phyloP scores from a whole-genome alignment of 2,797 vertebrate species.

The Alosa sapidissima region DNA sequence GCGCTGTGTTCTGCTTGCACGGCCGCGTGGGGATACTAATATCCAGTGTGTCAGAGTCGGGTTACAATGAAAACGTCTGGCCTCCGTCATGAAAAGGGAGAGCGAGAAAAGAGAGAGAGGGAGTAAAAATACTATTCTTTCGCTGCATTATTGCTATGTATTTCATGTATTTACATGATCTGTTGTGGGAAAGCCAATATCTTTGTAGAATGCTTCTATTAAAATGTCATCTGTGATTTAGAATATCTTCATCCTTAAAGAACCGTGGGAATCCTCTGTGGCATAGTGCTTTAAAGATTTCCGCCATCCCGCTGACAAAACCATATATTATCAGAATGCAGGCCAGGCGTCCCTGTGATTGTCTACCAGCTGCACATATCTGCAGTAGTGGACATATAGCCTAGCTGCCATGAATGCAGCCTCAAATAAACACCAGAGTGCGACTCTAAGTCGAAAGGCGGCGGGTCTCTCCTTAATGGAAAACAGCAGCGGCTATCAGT shows the following conservation, averaged over 20 bases:
- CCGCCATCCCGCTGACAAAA: conserved; percentile 8
- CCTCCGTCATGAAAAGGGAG: conserved; percentile 7
- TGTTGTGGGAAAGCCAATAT: conserved; percentile 19
- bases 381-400: neutral
- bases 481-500: conserved; percentile 24
- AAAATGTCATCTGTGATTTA: conserved; percentile 25
- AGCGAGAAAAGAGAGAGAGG: neutral
- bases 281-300: neutral
- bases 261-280: conserved; percentile 18
- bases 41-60: conserved; percentile 23
- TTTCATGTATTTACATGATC: conserved; percentile 25
- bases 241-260: conserved; percentile 27
- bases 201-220: conserved; percentile 22
- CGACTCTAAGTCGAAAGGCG: conserved; percentile 13
- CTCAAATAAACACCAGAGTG: conserved; percentile 13
- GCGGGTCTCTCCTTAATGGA: conserved; percentile 13
- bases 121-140: neutral
- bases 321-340: neutral
- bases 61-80: conserved; percentile 24
- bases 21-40: conserved; percentile 29
- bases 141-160: conserved; percentile 21
- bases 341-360: neutral
- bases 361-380: conserved; percentile 10
- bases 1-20: conserved; percentile 35
- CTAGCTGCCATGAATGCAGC: neutral